phyloP scores from a whole-genome alignment of 2,888 invertebrate species.

The Phoenoteleia sp. region DNA sequence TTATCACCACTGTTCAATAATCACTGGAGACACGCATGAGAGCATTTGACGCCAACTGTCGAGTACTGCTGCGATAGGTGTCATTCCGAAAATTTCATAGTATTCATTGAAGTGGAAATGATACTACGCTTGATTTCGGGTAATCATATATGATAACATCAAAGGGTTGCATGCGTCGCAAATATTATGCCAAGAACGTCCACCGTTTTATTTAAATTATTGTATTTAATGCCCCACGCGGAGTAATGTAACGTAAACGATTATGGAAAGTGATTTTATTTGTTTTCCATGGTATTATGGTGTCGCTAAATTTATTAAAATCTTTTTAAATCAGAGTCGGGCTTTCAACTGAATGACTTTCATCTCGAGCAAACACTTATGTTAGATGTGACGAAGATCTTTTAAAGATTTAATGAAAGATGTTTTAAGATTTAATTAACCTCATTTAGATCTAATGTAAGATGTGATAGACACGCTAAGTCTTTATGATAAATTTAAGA shows the following conservation, averaged over 20 bases:
- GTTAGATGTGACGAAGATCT: too few species aligned
- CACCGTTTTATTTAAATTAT: constrained; percentile 38
- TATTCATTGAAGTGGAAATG: constrained; percentile 60
- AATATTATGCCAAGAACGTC: constrained; percentile 24
- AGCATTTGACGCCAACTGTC: constrained; percentile 69
- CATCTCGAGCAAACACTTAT: not conserved
- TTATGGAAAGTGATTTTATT: constrained; percentile 29
- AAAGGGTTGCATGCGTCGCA: constrained; percentile 53
- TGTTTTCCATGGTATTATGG: not conserved
- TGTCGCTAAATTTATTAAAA: constrained; percentile 12
- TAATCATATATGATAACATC: constrained; percentile 61
- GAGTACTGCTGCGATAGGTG: constrained; percentile 51
- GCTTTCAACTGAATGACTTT: too few species aligned
- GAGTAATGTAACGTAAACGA: constrained; percentile 28
- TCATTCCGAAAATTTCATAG: constrained; percentile 67
- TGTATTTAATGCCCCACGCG: not conserved
- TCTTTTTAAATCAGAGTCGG: constrained; percentile 38
- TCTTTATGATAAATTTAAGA: too few species aligned
- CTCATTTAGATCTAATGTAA: too few species aligned
- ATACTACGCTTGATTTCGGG: constrained; percentile 62
- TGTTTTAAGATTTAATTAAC: too few species aligned
- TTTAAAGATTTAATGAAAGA: too few species aligned
- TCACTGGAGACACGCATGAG: constrained; percentile 62
- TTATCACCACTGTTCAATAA: constrained; percentile 55
- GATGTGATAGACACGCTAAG: too few species aligned